Conservation (phyloP, 2,113 vertebrate genomes). For the Antigone vipio region DNA sequence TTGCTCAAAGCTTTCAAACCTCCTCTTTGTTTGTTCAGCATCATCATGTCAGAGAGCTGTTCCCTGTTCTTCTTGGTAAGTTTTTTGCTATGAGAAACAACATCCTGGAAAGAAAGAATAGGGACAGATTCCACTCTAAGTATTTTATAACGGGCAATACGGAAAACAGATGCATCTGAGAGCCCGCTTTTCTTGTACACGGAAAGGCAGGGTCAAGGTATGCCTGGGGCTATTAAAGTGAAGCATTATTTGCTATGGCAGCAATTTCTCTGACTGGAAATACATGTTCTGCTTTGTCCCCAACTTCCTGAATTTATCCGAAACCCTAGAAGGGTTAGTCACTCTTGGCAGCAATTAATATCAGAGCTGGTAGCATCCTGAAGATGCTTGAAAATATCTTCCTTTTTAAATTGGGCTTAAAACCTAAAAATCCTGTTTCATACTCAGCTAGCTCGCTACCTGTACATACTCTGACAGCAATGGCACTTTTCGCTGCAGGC, state of each 20-base stretch:
- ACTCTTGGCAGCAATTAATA: not conserved
- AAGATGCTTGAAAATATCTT: not conserved
- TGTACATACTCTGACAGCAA: not conserved
- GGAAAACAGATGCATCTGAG: not conserved
- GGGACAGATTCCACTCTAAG: not conserved
- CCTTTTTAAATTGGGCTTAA: not conserved
- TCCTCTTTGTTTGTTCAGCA: conserved; percentile 94
- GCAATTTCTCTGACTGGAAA: not conserved
- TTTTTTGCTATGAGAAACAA: conserved; percentile 98
- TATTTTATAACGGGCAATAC: not conserved
- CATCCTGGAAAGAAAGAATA: conserved; percentile 79
- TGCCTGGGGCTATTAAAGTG: not conserved
- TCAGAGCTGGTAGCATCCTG: not conserved
- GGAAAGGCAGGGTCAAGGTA: not conserved
- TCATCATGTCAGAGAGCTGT: conserved; percentile 95
- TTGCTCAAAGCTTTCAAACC: conserved; percentile 97
- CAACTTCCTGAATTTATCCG: not conserved
- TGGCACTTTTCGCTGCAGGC: not conserved
- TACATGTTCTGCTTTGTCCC: not conserved
- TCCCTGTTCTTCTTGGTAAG: conserved; percentile 98
- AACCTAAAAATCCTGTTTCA: not conserved
- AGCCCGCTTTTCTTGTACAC: fast-evolving
- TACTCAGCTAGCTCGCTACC: not conserved
- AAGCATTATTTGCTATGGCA: not conserved
- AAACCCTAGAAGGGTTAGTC: not conserved